Base-by-base conservation (phyloP, 2,888 invertebrate species). In the Miltochrista miniata region DNA sequence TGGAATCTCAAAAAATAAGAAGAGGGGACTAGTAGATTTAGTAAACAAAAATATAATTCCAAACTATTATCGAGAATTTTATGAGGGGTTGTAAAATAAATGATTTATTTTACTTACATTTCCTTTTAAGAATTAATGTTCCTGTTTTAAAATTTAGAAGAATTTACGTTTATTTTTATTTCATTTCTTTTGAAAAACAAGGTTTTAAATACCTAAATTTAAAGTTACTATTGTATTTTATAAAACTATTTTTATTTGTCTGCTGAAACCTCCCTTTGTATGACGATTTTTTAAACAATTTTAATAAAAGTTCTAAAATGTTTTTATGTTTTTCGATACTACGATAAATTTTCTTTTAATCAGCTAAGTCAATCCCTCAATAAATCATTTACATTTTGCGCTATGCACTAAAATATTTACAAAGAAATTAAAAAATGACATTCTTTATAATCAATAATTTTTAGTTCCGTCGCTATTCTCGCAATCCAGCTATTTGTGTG, bases 1-100 rank as follows among this genome's bases (percentile, higher is more conserved):
- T 15, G 45, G 51, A 37, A 51, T 45, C 37, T 51, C 45, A 46
- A 42, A 50, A 50, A 50, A 39, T 39, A 50, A 50, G 50, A 50
- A 50, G 36, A 50, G 30, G 34, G 50, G 45, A 40, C 40, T 50
- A 50, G 34, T 50, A 45, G 50, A 45, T 45, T 48, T 48, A 43
- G 18, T 48, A 42, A 36, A 42, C 42, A 48, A 48, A 48, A 51
- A 51, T 51, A 51, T 51, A 41, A 51, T 51, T 45, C 50, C 45
- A 51, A 51, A 51, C 50, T 51, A 51, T 41, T 51, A 45, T 41
- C 45, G 45, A 50, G 41, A 50, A 45, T 50, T 50, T 49, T 49
- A 49, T 18, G 41, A 42, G 35, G 41, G 49, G 49, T 44, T 49
- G 44, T 49, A 44, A 49, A 49, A 49, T 49, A 44, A 38, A 44